These are phyloP conservation scores for Psammodynastes pulverulentus DNA, from an alignment of 2,113 vertebrate species.

Conservation along the genomic window DNA sequence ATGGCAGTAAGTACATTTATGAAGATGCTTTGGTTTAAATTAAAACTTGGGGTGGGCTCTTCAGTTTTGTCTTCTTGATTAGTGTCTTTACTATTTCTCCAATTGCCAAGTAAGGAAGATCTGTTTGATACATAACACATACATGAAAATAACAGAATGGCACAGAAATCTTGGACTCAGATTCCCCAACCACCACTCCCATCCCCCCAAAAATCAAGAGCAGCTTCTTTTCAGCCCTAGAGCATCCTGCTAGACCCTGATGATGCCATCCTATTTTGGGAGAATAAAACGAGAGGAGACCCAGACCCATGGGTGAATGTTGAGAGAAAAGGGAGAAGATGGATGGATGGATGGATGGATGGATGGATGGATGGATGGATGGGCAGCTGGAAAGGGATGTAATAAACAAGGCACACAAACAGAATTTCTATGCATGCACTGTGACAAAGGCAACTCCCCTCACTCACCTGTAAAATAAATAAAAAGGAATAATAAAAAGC, in stretches of 20 bases:
- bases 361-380: neutral
- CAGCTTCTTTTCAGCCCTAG: neutral
- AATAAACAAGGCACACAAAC: neutral
- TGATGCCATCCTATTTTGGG: neutral
- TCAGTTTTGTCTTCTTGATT: neutral
- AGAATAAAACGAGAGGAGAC: neutral
- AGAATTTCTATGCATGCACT: neutral
- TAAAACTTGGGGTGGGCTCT: neutral
- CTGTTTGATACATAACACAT: neutral
- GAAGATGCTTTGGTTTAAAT: constrained; percentile 45
- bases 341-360: neutral
- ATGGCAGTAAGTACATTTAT: constrained; percentile 91
- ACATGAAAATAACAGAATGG: neutral
- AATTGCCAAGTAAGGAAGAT: neutral
- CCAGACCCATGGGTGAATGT: neutral
- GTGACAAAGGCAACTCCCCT: neutral
- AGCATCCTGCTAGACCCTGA: neutral
- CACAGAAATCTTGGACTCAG: neutral
- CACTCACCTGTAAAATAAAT: too few species aligned
- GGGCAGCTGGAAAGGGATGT: neutral
- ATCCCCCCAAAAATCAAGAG: neutral
- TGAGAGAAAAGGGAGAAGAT: neutral
- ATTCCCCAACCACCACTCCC: neutral
- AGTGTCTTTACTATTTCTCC: neutral
- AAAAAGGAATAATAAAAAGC: neutral